Base-by-base conservation (phyloP, 2,113 vertebrate genomes). In the Micronisus gabar region DNA sequence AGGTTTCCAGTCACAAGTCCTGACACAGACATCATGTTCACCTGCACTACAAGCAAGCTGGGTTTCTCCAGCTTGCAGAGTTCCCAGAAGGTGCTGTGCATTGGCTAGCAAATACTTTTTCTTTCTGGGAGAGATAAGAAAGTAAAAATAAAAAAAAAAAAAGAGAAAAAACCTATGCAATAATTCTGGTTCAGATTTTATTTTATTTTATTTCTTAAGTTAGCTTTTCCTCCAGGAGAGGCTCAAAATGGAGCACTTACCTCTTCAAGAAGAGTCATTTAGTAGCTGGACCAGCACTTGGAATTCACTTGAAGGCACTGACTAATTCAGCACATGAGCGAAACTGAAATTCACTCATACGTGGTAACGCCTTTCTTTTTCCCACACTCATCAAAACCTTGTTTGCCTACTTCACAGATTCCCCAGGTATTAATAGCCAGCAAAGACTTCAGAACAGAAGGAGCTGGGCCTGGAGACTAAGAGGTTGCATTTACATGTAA, bases 331-430 rank as follows among this genome's bases (percentile, higher is more conserved):
- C 80, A 83, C 78, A 81, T 67, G 86, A 85, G 81, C 3, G 91
- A 95, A 97, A 97, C 95, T 94, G 56, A 87, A 94, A 93, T 94
- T 96, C 94, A 85, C 83, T 95, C 94, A 58, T 75, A 87, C 1
- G 0, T 89, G 95, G 93, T 91, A 95, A 89, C 48, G 70, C 95
- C 91, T 97, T 89, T 63, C 85, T 75, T 92, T 92, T 96, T 97
- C 97, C 96, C 97, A 97, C 86, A 93, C 93, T 91, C 91, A 89
- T 91, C 91, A 96, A 96, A 95, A 96, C 78, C 78, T 53, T 62
- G 86, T 79, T 91, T 95, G 95, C 89, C 66, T 89, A 2, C 91
- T 96, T 95, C 94, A 93, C 62, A 65, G 91, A 85, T 90, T 97
- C 81, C 58, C 70, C 84, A 82, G 84, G 91, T 91, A 82, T 88